A percentile compares a stretch with the other conserved stretches of the same genome.
phyloP scores from a whole-genome alignment of 2,888 invertebrate genomes.

The Drosophila niveifrons region DNA sequence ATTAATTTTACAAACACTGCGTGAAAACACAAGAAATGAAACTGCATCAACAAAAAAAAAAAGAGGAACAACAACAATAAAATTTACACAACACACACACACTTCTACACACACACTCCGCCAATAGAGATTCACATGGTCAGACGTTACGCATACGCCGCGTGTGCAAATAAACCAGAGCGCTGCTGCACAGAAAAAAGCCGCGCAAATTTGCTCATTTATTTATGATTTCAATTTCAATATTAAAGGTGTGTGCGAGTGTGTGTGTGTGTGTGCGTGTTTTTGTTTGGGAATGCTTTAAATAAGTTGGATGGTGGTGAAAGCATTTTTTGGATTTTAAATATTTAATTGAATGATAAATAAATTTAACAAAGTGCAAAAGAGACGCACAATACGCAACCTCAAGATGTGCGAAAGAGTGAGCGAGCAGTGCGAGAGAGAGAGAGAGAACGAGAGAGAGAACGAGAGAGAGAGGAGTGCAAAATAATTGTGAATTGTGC shows the following conservation, averaged over 20 bases:
- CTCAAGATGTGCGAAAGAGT: conserved; percentile 5
- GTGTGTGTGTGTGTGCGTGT: conserved; percentile 20
- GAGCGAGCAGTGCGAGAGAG: conserved; percentile 12
- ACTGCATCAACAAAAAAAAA: conserved; percentile 21
- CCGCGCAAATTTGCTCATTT: conserved; percentile 75
- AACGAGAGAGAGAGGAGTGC: conserved; percentile 16
- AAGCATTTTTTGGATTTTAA: conserved; percentile 82
- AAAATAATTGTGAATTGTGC: conserved; percentile 55
- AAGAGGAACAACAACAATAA: conserved; percentile 80
- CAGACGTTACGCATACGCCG: conserved; percentile 54
- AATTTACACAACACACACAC: conserved; percentile 62
- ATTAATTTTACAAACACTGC: conserved; percentile 83
- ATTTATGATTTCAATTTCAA: conserved; percentile 82
- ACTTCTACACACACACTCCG: conserved; percentile 31
- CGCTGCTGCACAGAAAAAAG: conserved; percentile 31
- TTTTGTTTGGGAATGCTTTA: conserved; percentile 29
- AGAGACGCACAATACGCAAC: conserved; percentile 29
- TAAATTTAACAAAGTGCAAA: conserved; percentile 64
- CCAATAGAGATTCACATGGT: conserved; percentile 3
- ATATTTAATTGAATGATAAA: conserved; percentile 83
- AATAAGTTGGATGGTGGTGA: conserved; percentile 69
- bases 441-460: conserved; percentile 8
- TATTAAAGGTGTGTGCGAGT: conserved; percentile 72
- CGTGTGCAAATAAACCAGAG: conserved; percentile 48
- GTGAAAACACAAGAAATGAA: conserved; percentile 57